These are phyloP conservation scores for Bufotes viridis DNA, from an alignment of 2,797 vertebrate genomes.

Conservation along the genomic window DNA sequence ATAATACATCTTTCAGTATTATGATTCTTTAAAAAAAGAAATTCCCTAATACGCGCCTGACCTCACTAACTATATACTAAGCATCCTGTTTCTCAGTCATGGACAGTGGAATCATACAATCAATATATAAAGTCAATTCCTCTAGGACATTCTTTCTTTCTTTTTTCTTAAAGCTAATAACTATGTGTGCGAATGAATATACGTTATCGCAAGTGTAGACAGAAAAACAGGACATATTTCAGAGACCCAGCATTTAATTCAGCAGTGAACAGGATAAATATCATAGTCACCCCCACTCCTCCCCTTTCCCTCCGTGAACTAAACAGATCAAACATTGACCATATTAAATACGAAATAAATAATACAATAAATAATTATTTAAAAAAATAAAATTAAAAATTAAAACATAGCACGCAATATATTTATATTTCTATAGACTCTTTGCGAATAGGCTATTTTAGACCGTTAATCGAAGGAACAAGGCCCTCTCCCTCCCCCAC, in stretches of 20 bases:
- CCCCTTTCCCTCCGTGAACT: constrained; percentile 56
- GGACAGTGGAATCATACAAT: background rate
- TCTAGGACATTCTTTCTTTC: background rate
- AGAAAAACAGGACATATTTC: constrained; percentile 54
- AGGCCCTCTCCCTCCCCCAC: background rate
- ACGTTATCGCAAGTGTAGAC: constrained; percentile 27
- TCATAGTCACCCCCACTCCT: constrained; percentile 55
- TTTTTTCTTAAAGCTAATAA: constrained; percentile 10
- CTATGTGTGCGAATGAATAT: constrained; percentile 29
- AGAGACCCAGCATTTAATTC: constrained; percentile 63
- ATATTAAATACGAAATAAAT: constrained; percentile 63
- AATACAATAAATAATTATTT: constrained; percentile 61
- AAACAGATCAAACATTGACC: constrained; percentile 57
- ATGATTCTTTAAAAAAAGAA: constrained; percentile 1
- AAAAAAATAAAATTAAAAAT: constrained; percentile 60
- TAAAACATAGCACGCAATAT: constrained; percentile 57
- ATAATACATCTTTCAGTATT: constrained; percentile 30
- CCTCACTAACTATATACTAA: background rate
- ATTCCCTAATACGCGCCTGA: constrained; percentile 1
- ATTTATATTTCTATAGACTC: constrained; percentile 54
- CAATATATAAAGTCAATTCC: background rate
- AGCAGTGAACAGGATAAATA: constrained; percentile 61
- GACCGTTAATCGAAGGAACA: constrained; percentile 48
- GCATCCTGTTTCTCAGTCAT: background rate
- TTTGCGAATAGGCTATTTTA: constrained; percentile 54